Base-by-base conservation (phyloP, 2,888 invertebrate genomes). In the Caenorhabditis sulstoni region DNA sequence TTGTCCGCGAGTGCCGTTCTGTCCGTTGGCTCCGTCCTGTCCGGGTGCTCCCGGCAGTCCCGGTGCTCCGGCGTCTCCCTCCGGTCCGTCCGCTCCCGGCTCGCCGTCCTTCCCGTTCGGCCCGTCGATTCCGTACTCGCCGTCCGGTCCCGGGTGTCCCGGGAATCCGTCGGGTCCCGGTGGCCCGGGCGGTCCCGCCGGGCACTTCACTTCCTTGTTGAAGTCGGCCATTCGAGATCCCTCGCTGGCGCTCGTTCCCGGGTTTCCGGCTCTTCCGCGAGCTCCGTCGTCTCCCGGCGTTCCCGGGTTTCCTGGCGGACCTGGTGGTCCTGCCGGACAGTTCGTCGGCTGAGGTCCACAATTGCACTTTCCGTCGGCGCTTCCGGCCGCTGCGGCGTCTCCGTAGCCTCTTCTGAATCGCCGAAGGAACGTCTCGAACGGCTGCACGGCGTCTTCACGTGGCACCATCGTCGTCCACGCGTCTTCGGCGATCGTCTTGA, bases 111-210 rank as follows among this genome's bases (percentile, higher is more conserved):
- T 66, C 57, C 77, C 81, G 37, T 65, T 68, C 14, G n/a, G 16
- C 20, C 76, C 80, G 41, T 70, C 80, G n/a, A 64, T 20, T 62
- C 76, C 76, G 18, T 22, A 64, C 45, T 71, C 71, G 41, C 80
- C 76, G 44, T 73, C 76, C 29, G 61, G 80, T 55, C 76, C 75
- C 39, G 79, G 70, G 35, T 68, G 66, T 75, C 79, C 79, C 58
- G 67, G 67, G n/a, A 55, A 39, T 67, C 79, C 79, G 41, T 66
- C 64, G 37, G 71, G 74, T 58, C 79, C 79, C 49, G 64, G 79
- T 29, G 79, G 79, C 65, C 79, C 79, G 59, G 79, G 74, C 47
- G 79, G 79, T 41, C 79, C 79, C 16, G 79, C 65, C 47, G 79
- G 79, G 47, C 79, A 79, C 41, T 79, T 73, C 5, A 79, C 68